Evolutionary conservation across 2,797 vertebrate species (phyloP), one percentile per base, ranked within the genome.

Genomic region (Enteromius trimaculatus): DNA sequence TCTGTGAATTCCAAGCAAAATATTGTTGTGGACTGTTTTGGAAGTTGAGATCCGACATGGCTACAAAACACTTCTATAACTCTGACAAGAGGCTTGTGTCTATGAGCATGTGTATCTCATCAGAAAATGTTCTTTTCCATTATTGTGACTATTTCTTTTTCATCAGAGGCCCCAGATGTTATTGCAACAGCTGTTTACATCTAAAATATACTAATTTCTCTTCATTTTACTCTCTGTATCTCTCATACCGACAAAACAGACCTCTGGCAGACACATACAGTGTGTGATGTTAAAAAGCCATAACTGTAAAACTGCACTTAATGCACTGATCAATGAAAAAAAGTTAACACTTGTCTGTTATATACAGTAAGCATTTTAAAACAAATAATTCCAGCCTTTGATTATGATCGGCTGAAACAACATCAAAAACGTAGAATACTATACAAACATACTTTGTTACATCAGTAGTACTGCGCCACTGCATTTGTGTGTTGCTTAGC

Each of bases 181-280:
- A 47, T 83, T 85, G 51, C 68, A 83, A 79, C 80, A 86, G 64
- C 85, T 88, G 87, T 84, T 77, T 69, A 86, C 85, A 83, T 77
- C 77, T 85, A 78, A 70, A 44, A 80, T 47, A 58, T 37, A 71
- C 11, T 37, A 0, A 10, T 55, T 26, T 37, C 1, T 71, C 34
- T 44, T 39, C 26, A 31, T 80, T 70, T 47, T 17, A 16, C 23
- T 23, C 11, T 69, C 11, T 23, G 1, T 26, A n/a, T 42, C 19
- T 42, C 9, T 64, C 23, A 84, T 49, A 71, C 80, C 58, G 14
- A 72, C 71, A 76, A 60, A 42, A 1, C 47, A 42, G 6, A 83
- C 23, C 37, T 39, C 37, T 82, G 55, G 69, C 70, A 78, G 62
- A 51, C 34, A n/a, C 42, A 60, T 14, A 60, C 21, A 60, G n/a